Percentiles rank a stretch among this genome's conserved stretches.
These are phyloP conservation scores for Ctenodactylus gundi DNA, from an alignment of 2,113 vertebrate species.

Conservation along the genomic window DNA sequence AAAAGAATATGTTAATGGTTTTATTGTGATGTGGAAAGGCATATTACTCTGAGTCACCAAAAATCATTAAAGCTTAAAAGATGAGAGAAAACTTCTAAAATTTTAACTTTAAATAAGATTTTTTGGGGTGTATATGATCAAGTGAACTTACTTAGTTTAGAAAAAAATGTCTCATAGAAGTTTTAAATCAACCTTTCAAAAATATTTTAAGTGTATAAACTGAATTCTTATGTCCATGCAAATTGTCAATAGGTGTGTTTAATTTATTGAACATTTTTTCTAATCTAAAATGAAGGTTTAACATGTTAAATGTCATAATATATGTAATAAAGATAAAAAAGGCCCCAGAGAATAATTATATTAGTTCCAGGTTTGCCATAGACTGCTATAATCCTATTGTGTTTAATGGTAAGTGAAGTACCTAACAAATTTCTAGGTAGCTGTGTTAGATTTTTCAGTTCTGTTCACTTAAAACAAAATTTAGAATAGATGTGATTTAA, in stretches of 20 bases:
- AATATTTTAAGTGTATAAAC: background rate
- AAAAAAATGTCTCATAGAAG: conserved; percentile 13
- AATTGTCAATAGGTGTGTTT: conserved; percentile 12
- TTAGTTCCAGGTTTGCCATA: conserved; percentile 62
- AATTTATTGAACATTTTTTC: background rate
- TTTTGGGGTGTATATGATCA: background rate
- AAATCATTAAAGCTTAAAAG: background rate
- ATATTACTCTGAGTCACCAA: background rate
- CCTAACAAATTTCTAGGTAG: conserved; percentile 5
- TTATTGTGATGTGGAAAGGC: background rate
- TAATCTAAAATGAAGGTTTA: conserved; percentile 56
- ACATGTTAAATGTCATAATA: conserved; percentile 47
- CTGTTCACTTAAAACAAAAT: conserved; percentile 46
- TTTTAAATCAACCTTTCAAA: background rate
- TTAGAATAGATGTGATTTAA: conserved; percentile 47
- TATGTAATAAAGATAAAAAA: background rate
- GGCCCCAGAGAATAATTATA: conserved; percentile 18
- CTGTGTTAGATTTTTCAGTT: conserved; percentile 36
- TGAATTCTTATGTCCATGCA: background rate
- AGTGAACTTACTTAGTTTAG: conserved; percentile 15
- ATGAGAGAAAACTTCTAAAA: background rate
- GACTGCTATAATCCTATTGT: background rate
- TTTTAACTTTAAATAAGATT: background rate
- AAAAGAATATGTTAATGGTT: background rate
- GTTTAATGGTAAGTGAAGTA: conserved; percentile 50